Evolutionary conservation across 2,797 vertebrate species (phyloP).

Genomic region (Clarias platycephalus): DNA sequence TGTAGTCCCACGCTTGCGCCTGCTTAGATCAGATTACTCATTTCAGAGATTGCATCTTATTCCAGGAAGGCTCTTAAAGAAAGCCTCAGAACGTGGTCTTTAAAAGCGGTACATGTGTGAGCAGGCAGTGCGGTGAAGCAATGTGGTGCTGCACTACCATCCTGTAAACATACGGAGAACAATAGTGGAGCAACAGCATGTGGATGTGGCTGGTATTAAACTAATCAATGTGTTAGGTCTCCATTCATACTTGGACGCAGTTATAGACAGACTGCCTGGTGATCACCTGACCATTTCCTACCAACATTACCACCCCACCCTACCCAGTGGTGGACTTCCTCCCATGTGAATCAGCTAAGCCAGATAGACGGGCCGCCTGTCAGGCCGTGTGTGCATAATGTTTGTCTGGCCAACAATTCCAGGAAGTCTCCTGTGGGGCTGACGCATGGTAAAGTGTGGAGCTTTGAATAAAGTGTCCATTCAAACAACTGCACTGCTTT

Average conservation of each 20-base stretch:
- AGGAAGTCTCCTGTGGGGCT: conserved; percentile 47
- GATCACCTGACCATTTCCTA: conserved; percentile 32
- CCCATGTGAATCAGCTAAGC: conserved; percentile 66
- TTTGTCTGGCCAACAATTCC: conserved; percentile 54
- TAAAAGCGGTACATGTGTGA: conserved; percentile 12
- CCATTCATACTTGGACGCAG: conserved; percentile 16
- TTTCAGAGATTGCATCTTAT: conserved; percentile 37
- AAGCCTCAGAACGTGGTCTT: not conserved
- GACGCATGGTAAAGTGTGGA: conserved; percentile 27
- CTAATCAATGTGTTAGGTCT: conserved; percentile 21
- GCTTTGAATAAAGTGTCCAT: conserved; percentile 36
- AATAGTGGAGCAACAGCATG: not conserved
- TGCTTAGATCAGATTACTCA: conserved; percentile 37
- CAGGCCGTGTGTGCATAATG: conserved; percentile 54
- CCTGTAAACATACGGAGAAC: conserved; percentile 12
- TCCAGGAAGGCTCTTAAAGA: conserved; percentile 21
- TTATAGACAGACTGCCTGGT: conserved; percentile 19
- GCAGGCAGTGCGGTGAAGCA: conserved; percentile 7
- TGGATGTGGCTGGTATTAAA: conserved; percentile 3
- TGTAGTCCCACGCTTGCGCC: conserved; percentile 21
- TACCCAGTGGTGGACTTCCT: conserved; percentile 47
- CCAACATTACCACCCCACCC: conserved; percentile 11
- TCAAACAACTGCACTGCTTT: conserved; percentile 13
- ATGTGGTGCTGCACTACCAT: not conserved
- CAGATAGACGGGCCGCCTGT: conserved; percentile 55